These are phyloP conservation scores for Hydra vulgaris DNA, from an alignment of 30 jellyfish, hydroid and myxozoan genomes.

Conservation along the genomic window DNA sequence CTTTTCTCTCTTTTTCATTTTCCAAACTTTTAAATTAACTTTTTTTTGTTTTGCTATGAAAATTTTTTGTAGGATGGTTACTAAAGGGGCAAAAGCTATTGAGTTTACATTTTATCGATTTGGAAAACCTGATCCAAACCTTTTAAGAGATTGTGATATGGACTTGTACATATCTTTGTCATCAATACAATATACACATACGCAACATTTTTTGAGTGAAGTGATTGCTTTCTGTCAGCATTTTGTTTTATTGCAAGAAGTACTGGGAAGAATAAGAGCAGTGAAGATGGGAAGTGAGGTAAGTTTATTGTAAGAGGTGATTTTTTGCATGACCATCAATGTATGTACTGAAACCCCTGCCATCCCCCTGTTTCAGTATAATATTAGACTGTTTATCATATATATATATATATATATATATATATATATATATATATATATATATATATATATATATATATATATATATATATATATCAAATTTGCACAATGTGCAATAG, in stretches of 20 bases:
- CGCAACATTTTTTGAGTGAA: constrained; percentile 85
- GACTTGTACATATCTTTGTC: constrained; percentile 60
- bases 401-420: too few relatives aligned
- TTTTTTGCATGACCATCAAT: too few relatives aligned
- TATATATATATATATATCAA: too few relatives aligned
- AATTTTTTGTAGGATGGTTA: constrained; percentile 47
- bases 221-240: constrained; percentile 93
- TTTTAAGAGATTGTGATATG: constrained; percentile 74
- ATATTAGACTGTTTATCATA: too few relatives aligned
- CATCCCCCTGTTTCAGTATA: too few relatives aligned
- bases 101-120: constrained; percentile 67
- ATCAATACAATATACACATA: constrained; percentile 83
- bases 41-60: too few relatives aligned
- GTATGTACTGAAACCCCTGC: too few relatives aligned
- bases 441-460: too few relatives aligned
- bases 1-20: too few relatives aligned
- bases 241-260: constrained; percentile 87
- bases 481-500: too few relatives aligned
- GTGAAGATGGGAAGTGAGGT: constrained; percentile 90
- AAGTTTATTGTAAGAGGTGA: background rate
- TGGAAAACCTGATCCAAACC: constrained; percentile 87
- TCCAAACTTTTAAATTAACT: too few relatives aligned
- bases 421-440: too few relatives aligned
- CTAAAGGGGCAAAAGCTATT: constrained; percentile 79
- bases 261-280: constrained; percentile 97